These are phyloP conservation scores for Drosophila kikkawai DNA, from an alignment of 1,140 invertebrate species.

Conservation along the genomic window DNA sequence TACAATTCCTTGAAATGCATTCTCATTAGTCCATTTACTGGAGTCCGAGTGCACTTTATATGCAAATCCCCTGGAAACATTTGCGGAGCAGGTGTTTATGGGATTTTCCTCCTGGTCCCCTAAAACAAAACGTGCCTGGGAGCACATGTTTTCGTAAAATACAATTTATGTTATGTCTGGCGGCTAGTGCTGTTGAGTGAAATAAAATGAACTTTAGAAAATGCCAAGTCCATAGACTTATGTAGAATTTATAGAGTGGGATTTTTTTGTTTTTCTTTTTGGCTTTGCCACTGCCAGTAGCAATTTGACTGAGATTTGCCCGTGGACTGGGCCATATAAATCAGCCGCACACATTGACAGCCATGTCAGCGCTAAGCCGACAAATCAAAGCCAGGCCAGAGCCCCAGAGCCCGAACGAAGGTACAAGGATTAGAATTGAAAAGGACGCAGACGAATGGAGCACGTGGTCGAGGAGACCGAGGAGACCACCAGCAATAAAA, in stretches of 20 bases:
- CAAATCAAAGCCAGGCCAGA: constrained; percentile 63
- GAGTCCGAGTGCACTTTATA: constrained; percentile 3
- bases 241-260: constrained; percentile 24
- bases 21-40: background rate
- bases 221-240: background rate
- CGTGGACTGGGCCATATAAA: constrained; percentile 53
- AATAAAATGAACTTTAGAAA: constrained; percentile 19
- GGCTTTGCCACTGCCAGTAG: constrained; percentile 5
- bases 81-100: constrained; percentile 22
- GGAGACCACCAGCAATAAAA: constrained; percentile 63
- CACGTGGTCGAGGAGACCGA: constrained; percentile 17
- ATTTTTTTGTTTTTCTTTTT: background rate
- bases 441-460: constrained; percentile 45
- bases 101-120: constrained; percentile 5
- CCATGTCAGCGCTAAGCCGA: constrained; percentile 65
- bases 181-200: constrained; percentile 7
- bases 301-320: constrained; percentile 35
- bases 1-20: background rate
- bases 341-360: constrained; percentile 59
- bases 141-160: constrained; percentile 11
- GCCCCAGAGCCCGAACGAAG: constrained; percentile 21
- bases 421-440: constrained; percentile 66
- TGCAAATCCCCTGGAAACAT: background rate
- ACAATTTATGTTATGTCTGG: constrained; percentile 11
- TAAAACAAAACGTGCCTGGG: constrained; percentile 22